Percentiles rank a stretch among this genome's conserved stretches.
These are phyloP conservation scores for Actinernus sp. DNA, from an alignment of 92 coral and sea anemone genomes.

Conservation along the genomic window DNA sequence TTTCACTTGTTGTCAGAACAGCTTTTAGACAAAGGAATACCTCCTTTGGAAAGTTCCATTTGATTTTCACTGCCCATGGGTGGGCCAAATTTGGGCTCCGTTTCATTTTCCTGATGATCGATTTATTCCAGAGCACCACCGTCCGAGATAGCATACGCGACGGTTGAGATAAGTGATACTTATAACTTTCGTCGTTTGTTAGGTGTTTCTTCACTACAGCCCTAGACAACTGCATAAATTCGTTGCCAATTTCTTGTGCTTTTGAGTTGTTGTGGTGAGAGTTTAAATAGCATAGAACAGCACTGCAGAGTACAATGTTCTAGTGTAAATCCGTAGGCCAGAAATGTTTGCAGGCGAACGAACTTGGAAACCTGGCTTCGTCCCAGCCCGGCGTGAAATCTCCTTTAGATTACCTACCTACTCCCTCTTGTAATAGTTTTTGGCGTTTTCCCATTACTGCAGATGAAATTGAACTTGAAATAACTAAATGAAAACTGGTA, in stretches of 20 bases:
- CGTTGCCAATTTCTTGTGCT: slow-evolving; percentile 26
- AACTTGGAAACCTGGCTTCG: too few relatives aligned
- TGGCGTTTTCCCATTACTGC: too few relatives aligned
- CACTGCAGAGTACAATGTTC: too few relatives aligned
- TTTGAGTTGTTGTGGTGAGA: too few relatives aligned
- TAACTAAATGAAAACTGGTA: too few relatives aligned
- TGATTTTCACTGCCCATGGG: slow-evolving; percentile 49
- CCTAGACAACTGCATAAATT: slow-evolving; percentile 35
- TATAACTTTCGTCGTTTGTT: slow-evolving; percentile 29
- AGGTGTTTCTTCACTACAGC: slow-evolving; percentile 55
- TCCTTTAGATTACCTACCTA: too few relatives aligned
- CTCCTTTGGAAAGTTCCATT: slow-evolving; percentile 41
- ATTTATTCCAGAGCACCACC: slow-evolving; percentile 43
- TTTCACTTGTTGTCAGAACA: background rate
- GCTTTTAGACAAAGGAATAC: slow-evolving; percentile 31
- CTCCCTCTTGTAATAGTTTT: too few relatives aligned
- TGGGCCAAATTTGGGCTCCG: slow-evolving; percentile 22
- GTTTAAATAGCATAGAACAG: too few relatives aligned
- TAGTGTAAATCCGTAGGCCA: too few relatives aligned
- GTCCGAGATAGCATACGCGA: slow-evolving; percentile 55
- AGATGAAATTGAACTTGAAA: too few relatives aligned
- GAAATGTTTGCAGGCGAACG: too few relatives aligned
- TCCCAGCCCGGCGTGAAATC: too few relatives aligned
- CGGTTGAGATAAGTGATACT: slow-evolving; percentile 63
- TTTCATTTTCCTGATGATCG: slow-evolving; percentile 44